Evolutionary conservation across 2,113 vertebrate genomes (phyloP).

Genomic region (Antechinus stuartii): DNA sequence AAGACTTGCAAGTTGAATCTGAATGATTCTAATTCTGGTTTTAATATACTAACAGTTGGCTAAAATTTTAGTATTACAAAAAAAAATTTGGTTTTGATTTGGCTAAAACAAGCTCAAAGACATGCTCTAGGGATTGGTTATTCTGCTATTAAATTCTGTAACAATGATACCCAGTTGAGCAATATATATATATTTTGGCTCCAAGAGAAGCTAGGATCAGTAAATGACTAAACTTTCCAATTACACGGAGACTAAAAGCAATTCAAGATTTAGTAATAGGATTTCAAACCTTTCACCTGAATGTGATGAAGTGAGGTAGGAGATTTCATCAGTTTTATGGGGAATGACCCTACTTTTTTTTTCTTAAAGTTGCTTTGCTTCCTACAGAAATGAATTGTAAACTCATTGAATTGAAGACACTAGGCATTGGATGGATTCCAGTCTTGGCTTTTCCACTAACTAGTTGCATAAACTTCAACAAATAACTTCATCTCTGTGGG

Average conservation of each 20-base stretch:
- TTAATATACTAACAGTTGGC: not conserved
- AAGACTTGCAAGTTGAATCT: not conserved
- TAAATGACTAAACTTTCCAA: not conserved
- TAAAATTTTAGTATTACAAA: not conserved
- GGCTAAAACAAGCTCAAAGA: not conserved
- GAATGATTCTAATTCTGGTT: not conserved
- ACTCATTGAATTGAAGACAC: not conserved
- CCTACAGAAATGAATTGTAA: not conserved
- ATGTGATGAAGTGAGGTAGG: not conserved
- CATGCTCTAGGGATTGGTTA: not conserved
- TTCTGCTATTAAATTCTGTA: not conserved
- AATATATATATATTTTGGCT: not conserved
- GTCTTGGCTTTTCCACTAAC: not conserved
- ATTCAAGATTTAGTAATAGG: not conserved
- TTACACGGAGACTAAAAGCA: not conserved
- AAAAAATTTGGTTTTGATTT: not conserved
- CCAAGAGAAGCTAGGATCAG: not conserved
- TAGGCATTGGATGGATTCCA: not conserved
- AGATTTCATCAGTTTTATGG: not conserved
- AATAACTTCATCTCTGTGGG: not conserved
- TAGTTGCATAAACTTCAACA: not conserved
- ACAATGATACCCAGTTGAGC: slow-evolving; percentile 1
- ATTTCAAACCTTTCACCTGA: not conserved
- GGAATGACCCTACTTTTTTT: not conserved
- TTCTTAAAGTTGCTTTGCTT: not conserved